These are phyloP conservation scores for Dryobota labecula DNA, from an alignment of 2,888 invertebrate species.

Conservation along the genomic window DNA sequence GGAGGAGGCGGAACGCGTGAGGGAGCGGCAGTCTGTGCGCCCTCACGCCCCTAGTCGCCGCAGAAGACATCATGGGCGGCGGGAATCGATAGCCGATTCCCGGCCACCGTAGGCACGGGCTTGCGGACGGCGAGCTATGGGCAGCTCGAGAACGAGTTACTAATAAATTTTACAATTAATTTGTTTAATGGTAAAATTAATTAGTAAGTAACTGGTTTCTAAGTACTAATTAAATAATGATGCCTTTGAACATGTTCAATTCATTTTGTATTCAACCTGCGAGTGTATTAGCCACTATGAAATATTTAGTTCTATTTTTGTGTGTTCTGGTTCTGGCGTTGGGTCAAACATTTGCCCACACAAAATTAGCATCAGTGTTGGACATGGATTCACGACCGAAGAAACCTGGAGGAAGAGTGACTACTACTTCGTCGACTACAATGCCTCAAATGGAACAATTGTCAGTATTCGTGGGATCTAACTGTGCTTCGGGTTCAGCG, in stretches of 20 bases:
- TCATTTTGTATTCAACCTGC: background rate
- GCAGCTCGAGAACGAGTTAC: conserved; percentile 14
- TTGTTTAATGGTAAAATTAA: background rate
- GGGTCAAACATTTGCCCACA: background rate
- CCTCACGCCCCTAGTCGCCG: too few species aligned
- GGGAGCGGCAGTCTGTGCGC: too few species aligned
- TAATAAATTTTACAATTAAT: conserved; percentile 6
- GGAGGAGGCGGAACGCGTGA: too few species aligned
- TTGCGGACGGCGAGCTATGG: too few species aligned
- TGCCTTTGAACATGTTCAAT: background rate
- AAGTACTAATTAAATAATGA: background rate
- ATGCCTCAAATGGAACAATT: background rate
- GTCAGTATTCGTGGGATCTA: conserved; percentile 24
- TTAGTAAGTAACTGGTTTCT: background rate
- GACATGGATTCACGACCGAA: background rate
- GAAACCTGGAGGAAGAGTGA: background rate
- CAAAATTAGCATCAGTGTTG: background rate
- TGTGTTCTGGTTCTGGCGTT: conserved; percentile 17
- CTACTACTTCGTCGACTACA: background rate
- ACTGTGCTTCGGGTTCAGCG: conserved; percentile 18
- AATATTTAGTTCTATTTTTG: conserved; percentile 6
- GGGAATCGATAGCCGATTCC: too few species aligned
- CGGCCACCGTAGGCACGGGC: too few species aligned
- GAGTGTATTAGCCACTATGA: background rate
- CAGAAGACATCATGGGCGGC: too few species aligned